Base-by-base conservation (phyloP, 2,797 vertebrate species). In the Ceryle rudis region DNA sequence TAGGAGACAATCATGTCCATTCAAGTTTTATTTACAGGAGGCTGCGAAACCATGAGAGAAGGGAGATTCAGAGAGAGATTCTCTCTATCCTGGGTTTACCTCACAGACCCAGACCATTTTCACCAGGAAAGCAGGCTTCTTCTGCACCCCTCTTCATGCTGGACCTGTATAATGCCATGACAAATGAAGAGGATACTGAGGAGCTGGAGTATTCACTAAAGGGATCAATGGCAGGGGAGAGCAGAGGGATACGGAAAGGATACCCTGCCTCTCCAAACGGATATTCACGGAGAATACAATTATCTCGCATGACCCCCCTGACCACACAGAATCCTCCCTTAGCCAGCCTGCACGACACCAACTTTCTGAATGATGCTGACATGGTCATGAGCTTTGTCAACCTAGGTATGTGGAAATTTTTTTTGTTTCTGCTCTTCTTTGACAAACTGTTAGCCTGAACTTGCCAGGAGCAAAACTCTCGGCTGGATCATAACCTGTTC, bases 381-480 rank as follows among this genome's bases (percentile, higher is more conserved):
- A 99, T 99, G 99, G 99, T 99, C 74, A 99, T 99, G 99, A 99
- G 99, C 97, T 99, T 99, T 98, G 99, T 99, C 95, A 99, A 99
- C 97, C 98, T 99, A 97, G 99, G 99, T 99, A 98, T 19, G 99
- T 99, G 97, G 97, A 97, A 78, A 8, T 69, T 33, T 77, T 96
- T 96, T 89, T 95, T 96, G 67, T 93, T 97, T 95, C 94, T 97
- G 60, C 75, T 97, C 74, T 97, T 97, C 84, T 95, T 75, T 95
- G 86, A 90, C 41, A 81, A 82, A 86, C 67, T 75, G 46, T 15
- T 81, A 78, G 42, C 18, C 19, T 71, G 52, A 33, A 82, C 49
- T 54, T 44, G 60, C 8, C 19, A 83, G 62, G 41, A 83, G 51
- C 31, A 95, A 77, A 80, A 19, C 52, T 61, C 70, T 79, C n/a